Evolutionary conservation across 2,113 vertebrate species (phyloP).

Genomic region (Boulengeromyrus knoepffleri): DNA sequence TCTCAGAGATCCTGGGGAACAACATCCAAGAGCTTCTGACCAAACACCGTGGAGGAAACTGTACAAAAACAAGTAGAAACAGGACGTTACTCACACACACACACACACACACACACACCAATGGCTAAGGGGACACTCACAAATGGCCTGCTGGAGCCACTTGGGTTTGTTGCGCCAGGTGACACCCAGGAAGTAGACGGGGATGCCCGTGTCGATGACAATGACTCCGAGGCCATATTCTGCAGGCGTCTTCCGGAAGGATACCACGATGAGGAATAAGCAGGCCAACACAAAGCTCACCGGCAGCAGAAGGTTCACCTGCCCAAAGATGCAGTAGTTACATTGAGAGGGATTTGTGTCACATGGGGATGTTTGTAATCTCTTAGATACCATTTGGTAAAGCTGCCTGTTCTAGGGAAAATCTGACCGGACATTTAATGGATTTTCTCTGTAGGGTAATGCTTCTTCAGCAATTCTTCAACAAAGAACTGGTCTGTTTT

Average conservation of each 20-base stretch:
- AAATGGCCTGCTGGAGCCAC: slow-evolving; percentile 74
- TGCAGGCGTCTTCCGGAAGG: slow-evolving; percentile 84
- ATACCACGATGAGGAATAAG: slow-evolving; percentile 89
- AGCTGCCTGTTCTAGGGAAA: no score
- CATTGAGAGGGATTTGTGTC: no score
- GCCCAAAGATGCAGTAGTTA: no score
- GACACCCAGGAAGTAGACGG: slow-evolving; percentile 80
- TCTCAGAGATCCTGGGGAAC: slow-evolving; percentile 76
- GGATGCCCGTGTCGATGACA: slow-evolving; percentile 83
- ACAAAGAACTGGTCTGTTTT: no score
- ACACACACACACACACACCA: background rate
- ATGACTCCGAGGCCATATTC: slow-evolving; percentile 84
- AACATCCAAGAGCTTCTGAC: slow-evolving; percentile 89
- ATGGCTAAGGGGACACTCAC: slow-evolving; percentile 61
- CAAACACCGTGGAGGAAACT: slow-evolving; percentile 72
- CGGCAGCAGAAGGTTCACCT: slow-evolving; percentile 85
- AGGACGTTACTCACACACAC: background rate
- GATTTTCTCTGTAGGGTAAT: no score
- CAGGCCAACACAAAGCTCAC: slow-evolving; percentile 88
- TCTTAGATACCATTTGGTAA: no score
- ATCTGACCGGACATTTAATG: no score
- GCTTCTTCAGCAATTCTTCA: no score
- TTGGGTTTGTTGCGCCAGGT: slow-evolving; percentile 85
- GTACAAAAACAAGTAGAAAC: slow-evolving; percentile 1
- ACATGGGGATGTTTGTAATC: no score